These are phyloP conservation scores for Drosophila pallidifrons DNA, from an alignment of 1,140 invertebrate genomes.

Conservation along the genomic window DNA sequence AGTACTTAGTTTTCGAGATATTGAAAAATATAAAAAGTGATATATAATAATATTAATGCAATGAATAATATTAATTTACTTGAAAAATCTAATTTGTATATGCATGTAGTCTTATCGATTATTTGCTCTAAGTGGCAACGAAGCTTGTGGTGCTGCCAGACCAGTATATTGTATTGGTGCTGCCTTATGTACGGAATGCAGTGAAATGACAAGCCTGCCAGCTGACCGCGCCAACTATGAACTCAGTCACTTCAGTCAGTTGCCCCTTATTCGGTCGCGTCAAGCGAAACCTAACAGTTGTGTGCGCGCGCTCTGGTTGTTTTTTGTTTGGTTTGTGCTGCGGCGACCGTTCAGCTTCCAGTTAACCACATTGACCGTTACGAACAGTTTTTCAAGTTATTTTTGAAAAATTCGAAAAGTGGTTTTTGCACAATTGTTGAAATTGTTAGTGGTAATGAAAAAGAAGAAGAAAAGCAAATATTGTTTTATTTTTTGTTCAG, in stretches of 20 bases:
- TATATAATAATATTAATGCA: no score
- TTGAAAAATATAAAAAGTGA: no score
- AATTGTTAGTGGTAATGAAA: slow-evolving; percentile 31
- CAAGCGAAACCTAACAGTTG: slow-evolving; percentile 36
- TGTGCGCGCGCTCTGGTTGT: slow-evolving; percentile 31
- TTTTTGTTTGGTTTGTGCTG: background rate
- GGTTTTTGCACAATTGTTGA: background rate
- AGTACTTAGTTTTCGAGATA: no score
- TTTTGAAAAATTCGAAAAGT: slow-evolving; percentile 7
- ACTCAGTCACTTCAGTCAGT: slow-evolving; percentile 7
- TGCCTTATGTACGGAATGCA: background rate
- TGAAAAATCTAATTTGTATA: no score
- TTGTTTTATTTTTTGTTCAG: slow-evolving; percentile 17
- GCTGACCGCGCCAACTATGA: slow-evolving; percentile 41
- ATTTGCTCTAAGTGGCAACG: background rate
- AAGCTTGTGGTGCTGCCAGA: background rate
- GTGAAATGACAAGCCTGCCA: background rate
- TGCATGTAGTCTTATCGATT: background rate
- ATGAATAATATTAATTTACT: no score
- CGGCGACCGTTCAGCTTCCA: slow-evolving; percentile 11
- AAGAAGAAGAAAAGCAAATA: no score
- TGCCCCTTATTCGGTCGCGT: slow-evolving; percentile 38
- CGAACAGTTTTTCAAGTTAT: slow-evolving; percentile 17
- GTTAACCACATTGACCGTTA: slow-evolving; percentile 22
- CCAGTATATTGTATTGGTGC: background rate